Evolutionary conservation across 2,113 vertebrate species (phyloP).

Genomic region (Rhinopithecus roxellana): DNA sequence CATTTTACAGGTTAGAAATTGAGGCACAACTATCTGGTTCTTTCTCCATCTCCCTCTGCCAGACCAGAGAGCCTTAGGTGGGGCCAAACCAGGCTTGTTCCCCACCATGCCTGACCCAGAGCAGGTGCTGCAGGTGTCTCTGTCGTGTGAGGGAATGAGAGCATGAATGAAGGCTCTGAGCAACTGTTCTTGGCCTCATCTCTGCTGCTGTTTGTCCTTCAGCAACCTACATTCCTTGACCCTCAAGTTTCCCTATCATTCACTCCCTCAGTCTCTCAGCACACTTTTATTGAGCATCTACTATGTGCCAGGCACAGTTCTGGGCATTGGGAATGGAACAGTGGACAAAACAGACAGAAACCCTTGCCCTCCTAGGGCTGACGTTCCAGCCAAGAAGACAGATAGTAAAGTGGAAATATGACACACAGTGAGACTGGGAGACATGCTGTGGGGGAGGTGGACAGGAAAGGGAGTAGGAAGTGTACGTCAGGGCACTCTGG

Average conservation of each 20-base stretch:
- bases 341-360: neutral
- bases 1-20: neutral
- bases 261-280: neutral
- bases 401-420: neutral
- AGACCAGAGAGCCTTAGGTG: accelerated
- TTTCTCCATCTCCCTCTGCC: neutral
- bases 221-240: neutral
- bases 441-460: accelerated
- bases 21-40: neutral
- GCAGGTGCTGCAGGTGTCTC: neutral
- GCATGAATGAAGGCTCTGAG: too few species aligned
- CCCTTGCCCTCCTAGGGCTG: neutral
- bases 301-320: neutral
- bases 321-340: too few species aligned
- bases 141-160: neutral
- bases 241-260: neutral
- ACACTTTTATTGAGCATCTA: neutral
- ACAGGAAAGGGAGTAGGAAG: neutral
- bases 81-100: neutral
- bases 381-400: neutral
- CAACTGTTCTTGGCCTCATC: neutral
- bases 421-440: accelerated
- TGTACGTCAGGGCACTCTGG: neutral
- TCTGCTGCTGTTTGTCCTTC: neutral
- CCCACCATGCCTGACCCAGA: neutral